phyloP scores from a whole-genome alignment of 2,888 invertebrate genomes.

The Acleris laterana region DNA sequence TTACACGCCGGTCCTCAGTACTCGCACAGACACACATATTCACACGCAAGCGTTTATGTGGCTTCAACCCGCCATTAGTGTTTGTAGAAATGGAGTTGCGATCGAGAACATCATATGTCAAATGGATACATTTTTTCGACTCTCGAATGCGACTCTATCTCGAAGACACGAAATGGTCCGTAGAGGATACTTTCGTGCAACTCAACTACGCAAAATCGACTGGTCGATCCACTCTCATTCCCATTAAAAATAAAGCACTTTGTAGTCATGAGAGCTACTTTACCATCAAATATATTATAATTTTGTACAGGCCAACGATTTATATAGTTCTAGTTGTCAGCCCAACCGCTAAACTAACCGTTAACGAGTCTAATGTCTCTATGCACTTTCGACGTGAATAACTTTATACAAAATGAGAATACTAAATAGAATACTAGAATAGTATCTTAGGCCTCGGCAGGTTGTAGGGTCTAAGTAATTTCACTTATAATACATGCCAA shows the following conservation, averaged over 20 bases:
- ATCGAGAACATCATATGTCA: too few species aligned
- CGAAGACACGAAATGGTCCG: too few species aligned
- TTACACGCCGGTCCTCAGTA: neutral
- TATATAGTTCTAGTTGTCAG: constrained; percentile 47
- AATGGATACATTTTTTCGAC: too few species aligned
- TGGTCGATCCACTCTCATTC: constrained; percentile 56
- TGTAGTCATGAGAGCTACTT: constrained; percentile 64
- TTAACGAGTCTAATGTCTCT: constrained; percentile 48
- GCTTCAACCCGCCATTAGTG: too few species aligned
- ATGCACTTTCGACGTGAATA: constrained; percentile 56
- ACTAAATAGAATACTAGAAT: constrained; percentile 37
- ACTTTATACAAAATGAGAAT: constrained; percentile 47
- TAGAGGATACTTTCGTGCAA: neutral
- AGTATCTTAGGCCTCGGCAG: constrained; percentile 45
- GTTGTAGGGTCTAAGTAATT: constrained; percentile 8
- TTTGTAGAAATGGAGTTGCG: too few species aligned
- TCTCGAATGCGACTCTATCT: too few species aligned
- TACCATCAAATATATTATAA: constrained; percentile 69
- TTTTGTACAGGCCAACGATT: constrained; percentile 69
- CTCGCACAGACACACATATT: neutral
- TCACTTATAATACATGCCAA: constrained; percentile 35
- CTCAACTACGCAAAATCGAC: constrained; percentile 16
- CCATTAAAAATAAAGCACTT: constrained; percentile 70
- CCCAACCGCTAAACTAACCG: constrained; percentile 47
- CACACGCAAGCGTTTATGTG: neutral